Base-by-base conservation (phyloP, 2,113 vertebrate species). In the Xenopus laevis region DNA sequence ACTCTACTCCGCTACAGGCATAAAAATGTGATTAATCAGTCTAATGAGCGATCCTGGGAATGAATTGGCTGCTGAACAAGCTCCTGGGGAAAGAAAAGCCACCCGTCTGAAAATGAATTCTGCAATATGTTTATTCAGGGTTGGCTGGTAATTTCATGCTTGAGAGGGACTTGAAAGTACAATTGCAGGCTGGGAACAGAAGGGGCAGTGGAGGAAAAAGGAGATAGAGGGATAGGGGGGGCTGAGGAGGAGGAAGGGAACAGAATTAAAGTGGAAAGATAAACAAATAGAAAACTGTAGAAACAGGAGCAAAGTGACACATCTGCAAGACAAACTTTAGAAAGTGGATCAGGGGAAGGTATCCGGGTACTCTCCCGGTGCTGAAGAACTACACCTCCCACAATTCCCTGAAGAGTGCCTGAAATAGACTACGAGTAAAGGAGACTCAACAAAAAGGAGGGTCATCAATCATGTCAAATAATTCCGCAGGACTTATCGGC, bases 121-220 rank as follows among this genome's bases (percentile, higher is more conserved):
- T 76, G 61, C 58, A 69, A 76, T 69, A 57, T 76, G 73, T 55
- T 68, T 58, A 61, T 52, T 33, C 66, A 68, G 65, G 73, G 62
- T 76, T 62, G 46, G 45, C 40, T 63, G 8, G 46, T 16, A 50
- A 76, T 76, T 76, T 76, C 73, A 76, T 18, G 65, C 73, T 68
- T 76, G 65, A 76, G 46, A 62, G 58, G 47, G 58, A 50, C 47
- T 50, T 50, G 15, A 50, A 50, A 50, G 12, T 50, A 50, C 46
- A 47, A 47, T 47, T 44, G 55, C 53, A 30, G 58, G 30, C 40
- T 7, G 17, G 30, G 15, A n/a, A 65, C 33, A 65, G 63, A 65
- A 3, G 20, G 50, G 40, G 76, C 77, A 74, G 78, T 74, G 75
- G 71, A 30, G 46, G 60, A n/a, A 33, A 64, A 17, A n/a, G 30